Base-by-base conservation (phyloP, 30 jellyfish, hydroid and myxozoan genomes). In the Aurelia sp. region DNA sequence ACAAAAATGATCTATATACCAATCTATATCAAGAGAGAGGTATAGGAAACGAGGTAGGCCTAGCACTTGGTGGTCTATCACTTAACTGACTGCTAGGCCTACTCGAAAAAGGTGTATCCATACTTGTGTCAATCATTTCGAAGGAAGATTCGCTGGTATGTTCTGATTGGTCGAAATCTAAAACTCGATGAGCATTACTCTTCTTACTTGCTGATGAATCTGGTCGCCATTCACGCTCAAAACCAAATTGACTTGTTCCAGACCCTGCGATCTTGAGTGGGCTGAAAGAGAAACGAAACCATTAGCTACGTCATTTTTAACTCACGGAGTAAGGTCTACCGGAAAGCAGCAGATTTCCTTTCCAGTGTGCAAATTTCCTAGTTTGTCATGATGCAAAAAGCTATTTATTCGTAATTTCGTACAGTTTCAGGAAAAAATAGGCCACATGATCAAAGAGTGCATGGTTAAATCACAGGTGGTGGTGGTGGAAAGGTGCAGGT, bases 201-300 rank as follows among this genome's bases (percentile, higher is more conserved):
- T 30, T 48, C 82, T 84, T 84, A 40, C 91, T 73, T 9, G 89
- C 62, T 47, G 82, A 17, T 51, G 92, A 81, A 15, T 72, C 89
- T 31, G 96, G 96, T 41, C 89, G 60, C 96, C 96, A 87, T 74
- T 73, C 93, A 6, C 50, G 87, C 73, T 93, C 96, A 61, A 93
- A 93, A 27, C 98, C 98, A 77, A 63, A 84, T 70, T 93, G 98
- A 13, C 97, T 88, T 16, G 91, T 66, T 19, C 98, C 98, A 58
- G 96, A 68, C 20, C 96, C 97, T 67, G 88, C 84, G 88, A 93
- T 97, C 89, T 88, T 93, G 74, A 97, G 92, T 79, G 98, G 98
- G 82, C 98, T 93, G 76, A 71, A 80, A 67, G 37, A 76, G 74
- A 64, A 30, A 33, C 6, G 55, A 44, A 13, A 13, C 9, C 10